Evolutionary conservation across 2,888 invertebrate species (phyloP), one percentile per base, ranked within the genome.

Genomic region (Agrenia bidenticulata): DNA sequence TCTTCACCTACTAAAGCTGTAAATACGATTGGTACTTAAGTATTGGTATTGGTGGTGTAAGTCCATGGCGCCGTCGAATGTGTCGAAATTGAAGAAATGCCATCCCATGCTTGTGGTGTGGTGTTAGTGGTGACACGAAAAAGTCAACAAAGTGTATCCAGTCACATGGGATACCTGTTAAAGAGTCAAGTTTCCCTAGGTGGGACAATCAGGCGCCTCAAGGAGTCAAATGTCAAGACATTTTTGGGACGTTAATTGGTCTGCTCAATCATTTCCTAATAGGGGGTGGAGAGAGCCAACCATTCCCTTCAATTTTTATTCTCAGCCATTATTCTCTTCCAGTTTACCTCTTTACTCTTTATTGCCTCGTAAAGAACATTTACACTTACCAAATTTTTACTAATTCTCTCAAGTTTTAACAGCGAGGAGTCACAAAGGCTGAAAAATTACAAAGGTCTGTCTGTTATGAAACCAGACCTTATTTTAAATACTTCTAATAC

Each of bases 191-290:
- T 75, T 73, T 72, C 73, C 66, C 66, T 72, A 69, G 73, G 71
- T 72, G 74, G 73, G 76, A 74, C 76, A 76, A 74, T 73, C 72
- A 73, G 76, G 74, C 76, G 76, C 76, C 76, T 69, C 55, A 37
- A 54, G 67, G 74, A 74, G 76, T 74, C 76, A 74, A 73, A 73
- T 74, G 76, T 74, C 76, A 76, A 63, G 72, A 72, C 69, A 71
- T 71, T 76, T 73, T 74, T 74, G 70, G 69, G 71, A 72, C 72
- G 76, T 76, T 76, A 76, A 76, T 76, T 76, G 75, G 75, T 73
- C 74, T 73, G 72, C 70, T 76, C 75, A 76, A 74, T 76, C 75
- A 76, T 76, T 74, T 76, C 72, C 71, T 74, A 74, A 73, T 73
- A 73, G 73, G 76, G 76, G 76, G 74, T 73, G 74, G 54, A 41